Evolutionary conservation across 2,888 invertebrate genomes (phyloP).

Genomic region (Tinea semifulvella): DNA sequence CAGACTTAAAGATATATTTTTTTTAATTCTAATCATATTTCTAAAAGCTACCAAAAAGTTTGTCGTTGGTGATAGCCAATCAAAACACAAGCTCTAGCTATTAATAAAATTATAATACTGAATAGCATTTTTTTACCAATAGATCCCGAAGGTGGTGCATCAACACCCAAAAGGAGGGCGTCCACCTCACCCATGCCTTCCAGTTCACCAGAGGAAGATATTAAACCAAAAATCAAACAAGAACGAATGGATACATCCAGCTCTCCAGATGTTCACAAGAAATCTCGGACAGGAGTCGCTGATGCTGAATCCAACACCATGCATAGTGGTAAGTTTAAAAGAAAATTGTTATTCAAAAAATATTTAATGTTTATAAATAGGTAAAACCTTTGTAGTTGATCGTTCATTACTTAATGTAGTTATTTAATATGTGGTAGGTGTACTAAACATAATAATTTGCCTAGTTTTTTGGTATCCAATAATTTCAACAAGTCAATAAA

Average conservation of each 20-base stretch:
- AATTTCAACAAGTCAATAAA: no score
- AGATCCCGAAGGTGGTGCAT: conserved; percentile 62
- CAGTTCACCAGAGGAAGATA: conserved; percentile 60
- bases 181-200: conserved; percentile 64
- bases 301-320: conserved; percentile 92
- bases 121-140: conserved; percentile 3
- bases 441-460: conserved; percentile 1
- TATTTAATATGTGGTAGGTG: background rate
- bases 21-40: background rate
- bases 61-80: no score
- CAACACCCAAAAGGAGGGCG: conserved; percentile 70
- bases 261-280: conserved; percentile 74
- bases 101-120: background rate
- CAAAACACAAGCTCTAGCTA: no score
- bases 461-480: no score
- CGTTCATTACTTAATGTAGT: conserved; percentile 17
- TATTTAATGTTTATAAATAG: conserved; percentile 3
- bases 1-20: no score
- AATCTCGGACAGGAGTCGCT: conserved; percentile 81
- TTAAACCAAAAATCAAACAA: conserved; percentile 70
- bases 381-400: conserved; percentile 20
- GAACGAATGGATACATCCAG: conserved; percentile 73
- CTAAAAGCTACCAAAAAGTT: no score
- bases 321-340: conserved; percentile 91
- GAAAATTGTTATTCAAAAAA: no score